These are phyloP conservation scores for Ceyx melanurus DNA, from an alignment of 2,113 vertebrate genomes.

Conservation along the genomic window DNA sequence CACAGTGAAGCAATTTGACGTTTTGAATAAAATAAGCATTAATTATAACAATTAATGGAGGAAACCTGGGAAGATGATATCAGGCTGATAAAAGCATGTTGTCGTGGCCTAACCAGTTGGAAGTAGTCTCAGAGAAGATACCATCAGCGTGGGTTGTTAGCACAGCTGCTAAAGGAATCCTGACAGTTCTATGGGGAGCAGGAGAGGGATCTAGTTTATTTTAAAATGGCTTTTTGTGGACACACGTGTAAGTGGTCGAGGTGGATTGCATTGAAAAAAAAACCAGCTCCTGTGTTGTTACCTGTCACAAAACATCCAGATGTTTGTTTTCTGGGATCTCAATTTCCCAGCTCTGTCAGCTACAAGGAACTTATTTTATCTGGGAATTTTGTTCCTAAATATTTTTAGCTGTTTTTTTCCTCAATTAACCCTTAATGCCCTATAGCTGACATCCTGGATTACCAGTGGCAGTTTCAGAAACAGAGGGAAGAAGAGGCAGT, in stretches of 20 bases:
- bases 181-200: neutral
- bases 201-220: neutral
- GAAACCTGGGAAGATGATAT: conserved; percentile 7
- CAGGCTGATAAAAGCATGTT: neutral
- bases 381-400: neutral
- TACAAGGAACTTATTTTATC: neutral
- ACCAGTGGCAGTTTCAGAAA: neutral
- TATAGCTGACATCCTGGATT: neutral
- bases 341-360: neutral
- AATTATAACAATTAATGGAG: conserved; percentile 10
- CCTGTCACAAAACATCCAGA: neutral
- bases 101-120: neutral
- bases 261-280: neutral
- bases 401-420: neutral
- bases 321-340: neutral
- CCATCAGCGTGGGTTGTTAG: neutral
- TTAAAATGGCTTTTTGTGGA: neutral
- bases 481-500: neutral
- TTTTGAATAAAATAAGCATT: conserved; percentile 47
- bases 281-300: neutral
- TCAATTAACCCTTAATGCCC: neutral
- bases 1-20: neutral
- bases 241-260: neutral
- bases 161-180: neutral
- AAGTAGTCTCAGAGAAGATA: neutral